Evolutionary conservation across 2,797 vertebrate genomes (phyloP), one percentile per base, ranked within the genome.

Genomic region (Schizopygopsis malacanthus): DNA sequence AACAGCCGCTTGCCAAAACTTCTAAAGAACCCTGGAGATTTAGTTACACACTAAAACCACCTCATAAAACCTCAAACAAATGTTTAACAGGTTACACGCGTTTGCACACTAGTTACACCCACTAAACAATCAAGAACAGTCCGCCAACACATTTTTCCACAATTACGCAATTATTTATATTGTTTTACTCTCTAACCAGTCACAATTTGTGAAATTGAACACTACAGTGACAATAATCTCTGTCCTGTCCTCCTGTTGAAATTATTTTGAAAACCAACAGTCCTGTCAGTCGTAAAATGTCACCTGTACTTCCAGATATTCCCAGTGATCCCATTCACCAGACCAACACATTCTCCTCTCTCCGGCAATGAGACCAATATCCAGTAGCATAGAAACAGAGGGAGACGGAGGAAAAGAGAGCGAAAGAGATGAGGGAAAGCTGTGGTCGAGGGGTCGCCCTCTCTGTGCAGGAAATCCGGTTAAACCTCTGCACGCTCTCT

Each of bases 401-500:
- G 39, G 52, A 85, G 33, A 20, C 0, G 3, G 43, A 43, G 81
- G 20, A 69, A 75, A 52, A 47, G 65, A 84, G 52, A 82, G 56
- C 65, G 84, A 82, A 70, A 85, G 63, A 73, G 47, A 80, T 61
- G 83, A 80, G 85, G 87, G 88, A 90, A 89, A 88, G 71, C 89
- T 81, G 73, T 86, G 88, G 86, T 65, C 71, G 69, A 80, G 76
- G 87, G 88, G 89, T 89, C 88, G 72, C 88, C 94, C 95, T 94
- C 92, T 90, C 2, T 85, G 84, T 90, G 92, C 89, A 95, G 95
- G 95, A 96, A 94, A 95, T 96, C 95, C 94, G 94, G 94, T 92
- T 94, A 92, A 94, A 95, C 94, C 93, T 93, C 92, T 90, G 92
- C 91, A 94, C 93, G 92, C 93, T 95, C 95, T 93, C 95, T 96